These are phyloP conservation scores for Enteromius mattozi DNA, from an alignment of 2,797 vertebrate genomes.

Conservation along the genomic window DNA sequence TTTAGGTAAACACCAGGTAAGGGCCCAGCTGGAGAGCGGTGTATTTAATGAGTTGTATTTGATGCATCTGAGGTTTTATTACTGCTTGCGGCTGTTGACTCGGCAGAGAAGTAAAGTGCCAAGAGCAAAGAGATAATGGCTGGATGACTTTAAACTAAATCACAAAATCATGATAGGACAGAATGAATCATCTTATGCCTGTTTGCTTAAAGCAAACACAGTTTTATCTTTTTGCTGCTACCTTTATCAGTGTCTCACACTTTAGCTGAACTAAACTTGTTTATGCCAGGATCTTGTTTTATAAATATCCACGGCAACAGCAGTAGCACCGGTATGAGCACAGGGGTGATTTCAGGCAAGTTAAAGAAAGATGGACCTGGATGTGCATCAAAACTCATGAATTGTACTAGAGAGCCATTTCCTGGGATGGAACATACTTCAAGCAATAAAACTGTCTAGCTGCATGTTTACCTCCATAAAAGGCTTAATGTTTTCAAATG, in stretches of 20 bases:
- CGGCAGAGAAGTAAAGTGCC: neutral
- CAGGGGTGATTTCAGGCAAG: conserved; percentile 19
- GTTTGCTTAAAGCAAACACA: conserved; percentile 20
- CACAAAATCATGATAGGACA: neutral
- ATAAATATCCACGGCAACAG: conserved; percentile 21
- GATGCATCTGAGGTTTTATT: conserved; percentile 19
- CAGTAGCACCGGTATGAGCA: neutral
- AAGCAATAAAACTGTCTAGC: conserved; percentile 14
- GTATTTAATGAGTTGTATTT: conserved; percentile 13
- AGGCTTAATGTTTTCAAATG: neutral
- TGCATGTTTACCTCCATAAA: conserved; percentile 21
- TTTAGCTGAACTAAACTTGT: conserved; percentile 35
- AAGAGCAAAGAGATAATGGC: conserved; percentile 24
- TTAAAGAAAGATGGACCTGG: conserved; percentile 9
- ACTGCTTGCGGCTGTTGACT: neutral
- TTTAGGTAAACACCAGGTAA: conserved; percentile 11
- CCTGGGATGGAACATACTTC: neutral
- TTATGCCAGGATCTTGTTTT: conserved; percentile 26
- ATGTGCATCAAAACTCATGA: conserved; percentile 11
- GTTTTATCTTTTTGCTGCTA: neutral
- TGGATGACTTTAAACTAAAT: neutral
- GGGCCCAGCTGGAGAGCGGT: neutral
- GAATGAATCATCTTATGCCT: neutral
- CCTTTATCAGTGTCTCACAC: conserved; percentile 2
- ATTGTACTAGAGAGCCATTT: conserved; percentile 13